These are phyloP conservation scores for Microchrysa polita DNA, from an alignment of 2,888 invertebrate genomes.

Conservation along the genomic window DNA sequence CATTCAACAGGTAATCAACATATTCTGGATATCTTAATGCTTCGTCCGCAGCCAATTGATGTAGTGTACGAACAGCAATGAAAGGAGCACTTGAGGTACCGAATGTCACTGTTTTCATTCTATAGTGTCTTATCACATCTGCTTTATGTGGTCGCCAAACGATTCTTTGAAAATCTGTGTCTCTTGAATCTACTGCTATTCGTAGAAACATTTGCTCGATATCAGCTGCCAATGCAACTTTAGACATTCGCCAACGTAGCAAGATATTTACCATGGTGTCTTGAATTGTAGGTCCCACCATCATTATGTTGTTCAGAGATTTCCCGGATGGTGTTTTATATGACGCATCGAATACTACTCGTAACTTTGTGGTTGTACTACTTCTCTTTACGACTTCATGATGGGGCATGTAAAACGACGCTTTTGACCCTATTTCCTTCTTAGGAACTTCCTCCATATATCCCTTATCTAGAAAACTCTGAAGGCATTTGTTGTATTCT, in stretches of 20 bases:
- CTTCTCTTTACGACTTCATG: not conserved
- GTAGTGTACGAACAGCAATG: not conserved
- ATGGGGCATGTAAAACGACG: conserved; percentile 1
- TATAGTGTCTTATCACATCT: not conserved
- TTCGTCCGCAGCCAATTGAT: not conserved
- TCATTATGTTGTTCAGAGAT: conserved; percentile 3
- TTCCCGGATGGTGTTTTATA: not conserved
- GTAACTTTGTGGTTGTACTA: not conserved
- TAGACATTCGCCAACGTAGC: not conserved
- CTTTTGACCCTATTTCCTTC: not conserved
- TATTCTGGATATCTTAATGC: not conserved
- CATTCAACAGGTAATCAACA: not conserved
- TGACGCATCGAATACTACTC: conserved; percentile 17
- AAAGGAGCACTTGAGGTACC: not conserved
- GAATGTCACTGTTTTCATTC: conserved; percentile 2
- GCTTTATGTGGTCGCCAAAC: not conserved
- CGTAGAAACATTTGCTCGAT: not conserved
- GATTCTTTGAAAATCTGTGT: not conserved
- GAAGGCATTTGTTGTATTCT: not conserved
- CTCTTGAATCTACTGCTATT: not conserved
- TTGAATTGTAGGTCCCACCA: conserved; percentile 5
- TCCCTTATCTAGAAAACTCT: not conserved
- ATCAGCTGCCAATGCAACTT: not conserved
- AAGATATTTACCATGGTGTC: not conserved
- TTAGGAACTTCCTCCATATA: conserved; percentile 9